These are phyloP conservation scores for Drosophila pseudoananassae DNA, from an alignment of 1,140 invertebrate species.

Conservation along the genomic window DNA sequence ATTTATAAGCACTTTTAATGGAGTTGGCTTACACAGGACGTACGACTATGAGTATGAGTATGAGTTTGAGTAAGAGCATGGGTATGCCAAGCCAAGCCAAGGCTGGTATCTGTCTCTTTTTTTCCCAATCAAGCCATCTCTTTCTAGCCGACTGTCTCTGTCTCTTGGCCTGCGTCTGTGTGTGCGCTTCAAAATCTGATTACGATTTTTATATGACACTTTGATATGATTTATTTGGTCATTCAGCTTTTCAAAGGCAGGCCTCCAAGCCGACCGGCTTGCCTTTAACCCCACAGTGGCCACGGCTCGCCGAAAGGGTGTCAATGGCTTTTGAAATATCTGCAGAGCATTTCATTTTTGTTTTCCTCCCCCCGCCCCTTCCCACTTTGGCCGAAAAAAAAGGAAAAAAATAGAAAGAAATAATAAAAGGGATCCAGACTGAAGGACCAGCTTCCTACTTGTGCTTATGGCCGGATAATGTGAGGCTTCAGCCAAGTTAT, in stretches of 20 bases:
- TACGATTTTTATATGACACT: constrained; percentile 83
- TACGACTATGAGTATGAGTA: constrained; percentile 34
- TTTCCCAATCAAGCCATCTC: constrained; percentile 9
- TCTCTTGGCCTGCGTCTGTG: constrained; percentile 27
- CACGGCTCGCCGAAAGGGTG: constrained; percentile 69
- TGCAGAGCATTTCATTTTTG: constrained; percentile 78
- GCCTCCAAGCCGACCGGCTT: constrained; percentile 51
- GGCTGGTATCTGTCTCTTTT: constrained; percentile 29
- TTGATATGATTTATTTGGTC: constrained; percentile 83
- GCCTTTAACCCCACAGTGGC: constrained; percentile 37
- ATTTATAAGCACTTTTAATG: constrained; percentile 83
- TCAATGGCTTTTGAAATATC: constrained; percentile 83
- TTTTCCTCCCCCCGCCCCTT: constrained; percentile 39
- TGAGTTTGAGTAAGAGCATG: constrained; percentile 1
- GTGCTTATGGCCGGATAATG: constrained; percentile 79
- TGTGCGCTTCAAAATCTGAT: constrained; percentile 80
- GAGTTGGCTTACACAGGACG: constrained; percentile 76
- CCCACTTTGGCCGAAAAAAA: constrained; percentile 7
- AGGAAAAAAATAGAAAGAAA: constrained; percentile 20
- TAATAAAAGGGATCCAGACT: constrained; percentile 50
- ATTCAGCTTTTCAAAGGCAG: constrained; percentile 83
- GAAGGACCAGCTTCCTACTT: constrained; percentile 71
- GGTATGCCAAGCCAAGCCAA: constrained; percentile 21
- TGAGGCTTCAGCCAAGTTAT: constrained; percentile 78
- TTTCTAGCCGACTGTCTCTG: constrained; percentile 15